These are phyloP conservation scores for Girardia tigrina DNA, from an alignment of 2,888 invertebrate genomes.

Conservation along the genomic window DNA sequence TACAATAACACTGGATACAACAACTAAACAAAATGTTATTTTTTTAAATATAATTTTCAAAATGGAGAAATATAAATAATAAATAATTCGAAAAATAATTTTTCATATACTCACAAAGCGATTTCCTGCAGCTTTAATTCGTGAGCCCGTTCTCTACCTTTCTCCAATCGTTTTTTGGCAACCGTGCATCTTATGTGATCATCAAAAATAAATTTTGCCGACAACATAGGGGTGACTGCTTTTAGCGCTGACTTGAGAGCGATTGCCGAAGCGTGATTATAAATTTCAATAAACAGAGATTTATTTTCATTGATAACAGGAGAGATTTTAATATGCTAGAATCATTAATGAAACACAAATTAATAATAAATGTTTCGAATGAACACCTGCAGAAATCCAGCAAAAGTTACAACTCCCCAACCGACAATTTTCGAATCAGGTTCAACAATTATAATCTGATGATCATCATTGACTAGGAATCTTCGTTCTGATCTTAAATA, in stretches of 20 bases:
- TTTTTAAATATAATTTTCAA: neutral
- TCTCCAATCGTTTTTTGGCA: constrained; percentile 69
- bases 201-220: constrained; percentile 86
- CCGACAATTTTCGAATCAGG: constrained; percentile 83
- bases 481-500: constrained; percentile 60
- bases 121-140: constrained; percentile 31
- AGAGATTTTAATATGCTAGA: constrained; percentile 15
- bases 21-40: too few species aligned
- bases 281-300: neutral
- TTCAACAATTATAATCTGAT: constrained; percentile 83
- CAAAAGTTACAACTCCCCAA: constrained; percentile 91
- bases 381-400: constrained; percentile 65
- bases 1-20: too few species aligned
- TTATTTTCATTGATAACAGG: neutral
- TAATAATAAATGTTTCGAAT: constrained; percentile 11
- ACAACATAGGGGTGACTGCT: constrained; percentile 40
- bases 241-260: neutral
- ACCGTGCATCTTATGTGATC: constrained; percentile 98
- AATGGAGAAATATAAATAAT: neutral
- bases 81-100: neutral
- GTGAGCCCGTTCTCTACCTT: constrained; percentile 44
- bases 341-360: neutral
- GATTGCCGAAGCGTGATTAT: neutral
- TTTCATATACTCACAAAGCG: constrained; percentile 27
- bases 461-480: constrained; percentile 83